A percentile compares a stretch with the other conserved stretches of the same genome.
Evolutionary conservation across 2,888 invertebrate genomes (phyloP).

Genomic region (Rotaria socialis): DNA sequence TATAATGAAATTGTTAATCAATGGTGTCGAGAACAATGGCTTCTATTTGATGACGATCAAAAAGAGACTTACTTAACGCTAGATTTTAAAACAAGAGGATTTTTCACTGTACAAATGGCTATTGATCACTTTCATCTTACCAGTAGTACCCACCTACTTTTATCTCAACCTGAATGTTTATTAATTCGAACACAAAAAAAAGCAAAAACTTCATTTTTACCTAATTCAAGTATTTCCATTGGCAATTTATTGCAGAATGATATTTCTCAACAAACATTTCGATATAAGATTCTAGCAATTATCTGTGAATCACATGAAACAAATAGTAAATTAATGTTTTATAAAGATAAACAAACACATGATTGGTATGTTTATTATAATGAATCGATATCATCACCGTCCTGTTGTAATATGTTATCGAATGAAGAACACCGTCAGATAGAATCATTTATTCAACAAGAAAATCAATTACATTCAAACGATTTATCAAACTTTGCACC

Average conservation of each 20-base stretch:
- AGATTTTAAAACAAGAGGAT: background rate
- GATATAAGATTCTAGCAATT: background rate
- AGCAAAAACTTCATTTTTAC: background rate
- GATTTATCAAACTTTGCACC: background rate
- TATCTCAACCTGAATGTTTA: background rate
- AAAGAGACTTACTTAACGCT: background rate
- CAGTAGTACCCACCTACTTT: background rate
- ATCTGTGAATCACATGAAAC: background rate
- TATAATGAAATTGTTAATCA: background rate
- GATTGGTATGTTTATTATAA: background rate
- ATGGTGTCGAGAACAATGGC: background rate
- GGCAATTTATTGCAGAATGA: background rate
- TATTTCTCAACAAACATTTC: background rate
- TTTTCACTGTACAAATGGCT: background rate
- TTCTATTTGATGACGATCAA: background rate
- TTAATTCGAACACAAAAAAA: background rate
- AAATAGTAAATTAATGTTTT: background rate
- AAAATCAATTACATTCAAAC: background rate
- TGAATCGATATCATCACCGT: background rate
- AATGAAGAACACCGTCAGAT: background rate
- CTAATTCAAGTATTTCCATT: background rate
- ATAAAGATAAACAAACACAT: background rate
- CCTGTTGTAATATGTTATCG: background rate
- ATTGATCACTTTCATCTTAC: background rate
- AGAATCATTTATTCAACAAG: background rate